Evolutionary conservation across 2,797 vertebrate genomes (phyloP), one percentile per base, ranked within the genome.

Genomic region (Sphaeramia orbicularis): DNA sequence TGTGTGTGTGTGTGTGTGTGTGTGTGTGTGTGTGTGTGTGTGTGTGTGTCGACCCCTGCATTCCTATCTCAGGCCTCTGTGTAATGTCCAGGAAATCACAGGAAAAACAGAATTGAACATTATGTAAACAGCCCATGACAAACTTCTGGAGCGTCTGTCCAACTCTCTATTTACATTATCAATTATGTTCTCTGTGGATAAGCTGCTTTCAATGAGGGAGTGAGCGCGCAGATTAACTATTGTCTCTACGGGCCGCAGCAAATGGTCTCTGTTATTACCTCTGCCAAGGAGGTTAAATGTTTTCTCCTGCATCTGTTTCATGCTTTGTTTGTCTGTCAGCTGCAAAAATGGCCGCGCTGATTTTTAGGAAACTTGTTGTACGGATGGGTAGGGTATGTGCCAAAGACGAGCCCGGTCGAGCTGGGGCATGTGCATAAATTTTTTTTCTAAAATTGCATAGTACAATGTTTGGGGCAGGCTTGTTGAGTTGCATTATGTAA

Each of bases 41-140:
- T 84, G 61, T 86, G 78, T 77, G 78, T 42, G 52, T 53, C 76
- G 81, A 89, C 89, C 88, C 80, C 83, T 81, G 78, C 83, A 61
- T 89, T 86, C 87, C 87, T 85, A 79, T 90, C 70, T 83, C 79
- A 68, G 89, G 88, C 85, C 83, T 89, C 91, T 94, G 93, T 52
- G 32, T 78, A 93, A 91, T 52, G 18, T 93, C 92, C 92, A 92
- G 92, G 92, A 94, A 94, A 91, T 91, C 69, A 64, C 71, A 88
- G 84, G 85, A 86, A 91, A 92, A 93, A 92, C 91, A 91, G 74
- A 93, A 92, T 86, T 88, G 82, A 85, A 87, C 86, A 76, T 91
- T 91, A 83, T 90, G 91, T 94, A 94, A 94, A 94, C 93, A 94
- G 75, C 50, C 64, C 78, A 66, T 86, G 84, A 87, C 83, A 74